These are phyloP conservation scores for Bombus balteatus DNA, from an alignment of 1,140 invertebrate genomes.

Conservation along the genomic window DNA sequence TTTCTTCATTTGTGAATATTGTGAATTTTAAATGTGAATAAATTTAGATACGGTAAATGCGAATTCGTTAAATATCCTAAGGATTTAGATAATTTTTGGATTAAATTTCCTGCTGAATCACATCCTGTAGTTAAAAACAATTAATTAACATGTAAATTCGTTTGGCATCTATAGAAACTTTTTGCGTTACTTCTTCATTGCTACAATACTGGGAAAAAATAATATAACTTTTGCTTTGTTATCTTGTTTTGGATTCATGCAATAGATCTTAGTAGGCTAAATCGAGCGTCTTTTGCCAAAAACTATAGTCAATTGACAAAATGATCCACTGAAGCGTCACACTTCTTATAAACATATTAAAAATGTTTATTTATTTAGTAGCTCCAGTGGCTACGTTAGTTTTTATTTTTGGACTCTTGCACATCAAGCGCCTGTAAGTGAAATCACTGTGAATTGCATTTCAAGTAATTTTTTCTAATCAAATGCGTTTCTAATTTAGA, in stretches of 20 bases:
- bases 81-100: not conserved
- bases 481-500: slow-evolving; percentile 7
- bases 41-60: slow-evolving; percentile 1
- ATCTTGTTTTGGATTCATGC: not conserved
- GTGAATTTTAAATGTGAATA: slow-evolving; percentile 23
- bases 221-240: not conserved
- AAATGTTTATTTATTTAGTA: slow-evolving; percentile 68
- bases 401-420: slow-evolving; percentile 68
- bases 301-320: slow-evolving; percentile 37
- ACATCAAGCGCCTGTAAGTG: slow-evolving; percentile 70
- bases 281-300: slow-evolving; percentile 11
- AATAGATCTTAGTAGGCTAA: not conserved
- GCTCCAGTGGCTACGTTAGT: slow-evolving; percentile 49
- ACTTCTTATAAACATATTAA: slow-evolving; percentile 52
- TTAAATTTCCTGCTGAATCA: not conserved
- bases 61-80: not conserved
- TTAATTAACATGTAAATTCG: not conserved
- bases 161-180: not conserved
- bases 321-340: slow-evolving; percentile 25
- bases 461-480: not conserved
- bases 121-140: not conserved
- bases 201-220: not conserved
- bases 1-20: slow-evolving; percentile 25
- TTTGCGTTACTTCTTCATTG: not conserved
- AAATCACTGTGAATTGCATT: not conserved